Conservation (phyloP, 64 coral and sea anemone species). For the Cladopsammia gracilis region DNA sequence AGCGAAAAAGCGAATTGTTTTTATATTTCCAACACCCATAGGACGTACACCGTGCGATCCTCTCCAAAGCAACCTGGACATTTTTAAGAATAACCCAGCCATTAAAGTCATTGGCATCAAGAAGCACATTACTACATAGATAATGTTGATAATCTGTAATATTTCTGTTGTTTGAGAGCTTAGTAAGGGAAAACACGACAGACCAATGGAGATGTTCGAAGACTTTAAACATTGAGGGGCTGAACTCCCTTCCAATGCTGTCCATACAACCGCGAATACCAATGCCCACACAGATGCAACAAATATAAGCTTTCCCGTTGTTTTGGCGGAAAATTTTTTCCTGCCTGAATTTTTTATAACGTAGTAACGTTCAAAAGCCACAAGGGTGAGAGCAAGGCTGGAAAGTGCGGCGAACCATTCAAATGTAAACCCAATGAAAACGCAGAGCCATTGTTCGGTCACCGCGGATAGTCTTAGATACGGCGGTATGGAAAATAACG, state of each 20-base stretch:
- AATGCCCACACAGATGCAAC: conserved; percentile 45
- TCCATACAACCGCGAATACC: conserved; percentile 45
- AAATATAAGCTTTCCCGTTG: conserved; percentile 48
- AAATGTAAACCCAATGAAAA: conserved; percentile 66
- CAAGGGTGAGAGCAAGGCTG: conserved; percentile 57
- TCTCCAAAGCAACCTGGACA: conserved; percentile 61
- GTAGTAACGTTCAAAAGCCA: conserved; percentile 75
- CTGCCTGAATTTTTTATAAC: conserved; percentile 61
- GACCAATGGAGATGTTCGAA: neutral
- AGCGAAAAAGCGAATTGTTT: conserved; percentile 74
- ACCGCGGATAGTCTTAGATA: conserved; percentile 23
- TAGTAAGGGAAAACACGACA: conserved; percentile 63
- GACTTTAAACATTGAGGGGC: neutral
- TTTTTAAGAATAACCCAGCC: conserved; percentile 44
- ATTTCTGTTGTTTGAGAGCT: neutral
- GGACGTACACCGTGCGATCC: conserved; percentile 62
- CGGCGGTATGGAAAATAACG: conserved; percentile 64
- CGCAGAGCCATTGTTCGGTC: neutral
- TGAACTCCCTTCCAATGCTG: neutral
- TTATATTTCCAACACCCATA: conserved; percentile 64
- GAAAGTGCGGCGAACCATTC: conserved; percentile 74
- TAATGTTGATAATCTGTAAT: conserved; percentile 27
- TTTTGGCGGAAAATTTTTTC: conserved; percentile 68
- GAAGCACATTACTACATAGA: conserved; percentile 48
- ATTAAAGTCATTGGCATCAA: conserved; percentile 70